These are phyloP conservation scores for Pangasianodon gigas DNA, from an alignment of 2,113 vertebrate genomes.

Conservation along the genomic window DNA sequence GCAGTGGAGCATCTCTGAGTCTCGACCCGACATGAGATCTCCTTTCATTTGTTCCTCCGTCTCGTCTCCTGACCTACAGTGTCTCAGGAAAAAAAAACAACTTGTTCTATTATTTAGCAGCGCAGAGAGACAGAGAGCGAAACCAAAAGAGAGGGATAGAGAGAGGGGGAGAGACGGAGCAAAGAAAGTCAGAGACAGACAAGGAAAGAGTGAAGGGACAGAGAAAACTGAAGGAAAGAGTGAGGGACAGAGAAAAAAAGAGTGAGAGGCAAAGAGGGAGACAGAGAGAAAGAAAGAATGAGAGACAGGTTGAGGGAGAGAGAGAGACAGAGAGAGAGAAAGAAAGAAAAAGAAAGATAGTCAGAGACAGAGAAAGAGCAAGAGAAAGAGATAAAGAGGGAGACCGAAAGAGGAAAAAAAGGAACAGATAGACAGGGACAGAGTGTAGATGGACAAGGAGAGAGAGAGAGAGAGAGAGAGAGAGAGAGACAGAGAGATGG, in stretches of 20 bases:
- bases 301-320: not conserved
- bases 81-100: not conserved
- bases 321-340: no score
- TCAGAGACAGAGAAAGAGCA: not conserved
- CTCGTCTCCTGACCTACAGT: not conserved
- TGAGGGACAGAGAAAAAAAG: no score
- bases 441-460: not conserved
- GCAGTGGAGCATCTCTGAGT: slow-evolving; percentile 18
- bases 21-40: slow-evolving; percentile 33
- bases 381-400: not conserved
- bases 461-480: not conserved
- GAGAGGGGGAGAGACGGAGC: not conserved
- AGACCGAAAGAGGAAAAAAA: no score
- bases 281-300: not conserved
- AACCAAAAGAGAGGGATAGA: not conserved
- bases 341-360: not conserved
- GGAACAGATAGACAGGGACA: not conserved
- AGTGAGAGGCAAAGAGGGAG: no score
- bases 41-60: slow-evolving; percentile 33
- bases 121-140: not conserved
- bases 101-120: slow-evolving; percentile 24
- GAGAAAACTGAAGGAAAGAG: not conserved
- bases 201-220: not conserved
- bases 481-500: not conserved
- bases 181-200: not conserved